Percentiles rank a stretch among this genome's conserved stretches.
Evolutionary conservation across 2,888 invertebrate genomes (phyloP).

Genomic region (Scaptomyza parva): DNA sequence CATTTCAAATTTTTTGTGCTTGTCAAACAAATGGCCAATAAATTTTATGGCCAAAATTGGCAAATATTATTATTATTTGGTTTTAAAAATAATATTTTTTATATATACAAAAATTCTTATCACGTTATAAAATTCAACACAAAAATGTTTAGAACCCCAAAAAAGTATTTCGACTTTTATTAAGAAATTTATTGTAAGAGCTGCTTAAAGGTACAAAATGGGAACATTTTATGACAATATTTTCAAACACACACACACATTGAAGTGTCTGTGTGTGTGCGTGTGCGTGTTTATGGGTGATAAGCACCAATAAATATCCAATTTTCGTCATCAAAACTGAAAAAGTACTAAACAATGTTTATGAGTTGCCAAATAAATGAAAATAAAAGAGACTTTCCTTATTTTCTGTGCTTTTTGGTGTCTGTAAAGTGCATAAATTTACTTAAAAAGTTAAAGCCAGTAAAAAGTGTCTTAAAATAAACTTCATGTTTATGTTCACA

Average conservation of each 20-base stretch:
- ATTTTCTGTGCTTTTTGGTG: background rate
- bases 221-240: background rate
- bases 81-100: background rate
- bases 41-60: background rate
- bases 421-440: conserved; percentile 30
- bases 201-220: background rate
- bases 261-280: background rate
- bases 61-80: background rate
- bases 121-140: background rate
- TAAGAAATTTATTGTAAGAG: background rate
- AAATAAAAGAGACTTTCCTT: conserved; percentile 13
- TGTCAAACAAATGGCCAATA: background rate
- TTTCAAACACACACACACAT: background rate
- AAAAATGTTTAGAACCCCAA: too few relatives aligned
- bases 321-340: conserved; percentile 29
- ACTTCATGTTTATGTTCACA: background rate
- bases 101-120: too few relatives aligned
- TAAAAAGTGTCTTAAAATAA: background rate
- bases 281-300: background rate
- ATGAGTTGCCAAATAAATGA: conserved; percentile 34
- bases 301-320: conserved; percentile 19
- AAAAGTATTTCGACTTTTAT: too few relatives aligned
- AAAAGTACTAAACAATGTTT: conserved; percentile 4
- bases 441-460: background rate
- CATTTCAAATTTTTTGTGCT: background rate